Evolutionary conservation across 1,140 invertebrate species (phyloP).

Genomic region (Achroia grisella): DNA sequence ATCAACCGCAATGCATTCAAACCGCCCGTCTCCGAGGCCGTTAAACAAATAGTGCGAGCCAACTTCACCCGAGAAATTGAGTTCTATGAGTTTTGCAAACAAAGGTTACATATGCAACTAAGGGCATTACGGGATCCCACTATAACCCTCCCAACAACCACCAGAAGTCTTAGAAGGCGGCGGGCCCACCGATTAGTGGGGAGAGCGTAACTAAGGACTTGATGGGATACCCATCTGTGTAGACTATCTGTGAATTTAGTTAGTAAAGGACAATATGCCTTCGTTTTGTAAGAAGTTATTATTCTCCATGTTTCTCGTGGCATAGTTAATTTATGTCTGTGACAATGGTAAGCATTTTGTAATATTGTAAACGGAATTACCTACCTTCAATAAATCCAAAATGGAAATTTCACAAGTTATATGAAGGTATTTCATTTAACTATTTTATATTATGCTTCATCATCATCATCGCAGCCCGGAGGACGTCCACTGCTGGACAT

Average conservation of each 20-base stretch:
- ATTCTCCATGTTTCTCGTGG: no score
- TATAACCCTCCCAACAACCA: slow-evolving; percentile 23
- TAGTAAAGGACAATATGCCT: no score
- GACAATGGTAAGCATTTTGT: no score
- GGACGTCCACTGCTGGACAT: no score
- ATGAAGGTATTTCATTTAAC: no score
- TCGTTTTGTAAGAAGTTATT: no score
- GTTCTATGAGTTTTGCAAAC: slow-evolving; percentile 92
- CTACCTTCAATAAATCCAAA: no score
- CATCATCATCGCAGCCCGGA: no score
- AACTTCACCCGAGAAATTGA: slow-evolving; percentile 94
- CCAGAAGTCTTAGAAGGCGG: slow-evolving; percentile 15
- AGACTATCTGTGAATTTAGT: slow-evolving; percentile 2
- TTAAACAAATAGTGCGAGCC: slow-evolving; percentile 88
- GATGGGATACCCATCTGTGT: slow-evolving; percentile 7
- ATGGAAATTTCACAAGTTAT: no score
- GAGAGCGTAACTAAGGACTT: slow-evolving; percentile 2
- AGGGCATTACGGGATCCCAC: slow-evolving; percentile 78
- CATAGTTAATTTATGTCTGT: no score
- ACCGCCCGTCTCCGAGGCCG: slow-evolving; percentile 87
- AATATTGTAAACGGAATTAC: no score
- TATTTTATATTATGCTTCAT: no score
- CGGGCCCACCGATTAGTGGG: slow-evolving; percentile 5
- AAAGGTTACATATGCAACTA: slow-evolving; percentile 87
- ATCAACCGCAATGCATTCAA: slow-evolving; percentile 92